Conservation (phyloP, 2,113 vertebrate species). For the Sialia sialis region DNA sequence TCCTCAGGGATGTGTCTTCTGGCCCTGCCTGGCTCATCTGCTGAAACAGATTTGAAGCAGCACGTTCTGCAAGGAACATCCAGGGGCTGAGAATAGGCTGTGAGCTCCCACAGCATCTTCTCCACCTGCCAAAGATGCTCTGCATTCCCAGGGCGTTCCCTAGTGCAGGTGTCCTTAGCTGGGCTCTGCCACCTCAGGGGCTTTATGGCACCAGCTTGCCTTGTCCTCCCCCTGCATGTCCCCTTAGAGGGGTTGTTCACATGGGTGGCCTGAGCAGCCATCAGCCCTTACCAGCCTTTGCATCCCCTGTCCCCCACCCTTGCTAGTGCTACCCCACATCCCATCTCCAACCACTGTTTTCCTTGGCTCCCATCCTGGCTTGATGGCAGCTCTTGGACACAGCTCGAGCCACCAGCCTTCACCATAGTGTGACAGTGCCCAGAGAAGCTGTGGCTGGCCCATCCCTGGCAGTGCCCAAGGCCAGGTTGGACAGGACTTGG, state of each 20-base stretch:
- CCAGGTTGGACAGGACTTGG: neutral
- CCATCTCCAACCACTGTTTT: neutral
- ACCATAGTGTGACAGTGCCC: neutral
- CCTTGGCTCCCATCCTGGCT: fast-evolving
- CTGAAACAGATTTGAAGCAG: neutral
- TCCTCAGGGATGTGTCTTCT: neutral
- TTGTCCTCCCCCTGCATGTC: neutral
- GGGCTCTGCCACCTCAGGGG: neutral
- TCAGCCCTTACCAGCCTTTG: neutral
- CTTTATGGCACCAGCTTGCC: neutral
- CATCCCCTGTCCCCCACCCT: neutral
- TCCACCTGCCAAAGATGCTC: neutral
- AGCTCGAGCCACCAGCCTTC: neutral
- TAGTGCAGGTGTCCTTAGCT: neutral
- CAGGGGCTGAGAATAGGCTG: neutral
- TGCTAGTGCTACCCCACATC: neutral
- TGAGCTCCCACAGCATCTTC: neutral
- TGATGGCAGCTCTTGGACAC: neutral
- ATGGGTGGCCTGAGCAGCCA: neutral
- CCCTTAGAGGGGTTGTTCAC: neutral
- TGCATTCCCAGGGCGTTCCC: fast-evolving
- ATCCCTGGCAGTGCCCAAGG: neutral
- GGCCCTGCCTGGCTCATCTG: neutral
- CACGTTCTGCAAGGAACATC: fast-evolving
- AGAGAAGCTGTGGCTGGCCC: neutral